Conservation (phyloP, 2,113 vertebrate species). For the Charina bottae region DNA sequence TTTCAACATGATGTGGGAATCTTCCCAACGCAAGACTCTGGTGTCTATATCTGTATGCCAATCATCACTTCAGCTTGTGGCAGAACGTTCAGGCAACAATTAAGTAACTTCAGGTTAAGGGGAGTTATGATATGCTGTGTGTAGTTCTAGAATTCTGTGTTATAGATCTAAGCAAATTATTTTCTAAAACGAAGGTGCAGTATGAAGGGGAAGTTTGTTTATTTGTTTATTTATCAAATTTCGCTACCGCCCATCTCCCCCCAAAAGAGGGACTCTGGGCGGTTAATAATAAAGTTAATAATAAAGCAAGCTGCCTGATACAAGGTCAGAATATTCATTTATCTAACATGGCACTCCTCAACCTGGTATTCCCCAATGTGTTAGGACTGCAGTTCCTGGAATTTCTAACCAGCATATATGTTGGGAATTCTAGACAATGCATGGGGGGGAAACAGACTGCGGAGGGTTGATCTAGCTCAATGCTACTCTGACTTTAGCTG, state of each 20-base stretch:
- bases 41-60: neutral
- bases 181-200: neutral
- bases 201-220: neutral
- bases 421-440: neutral
- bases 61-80: neutral
- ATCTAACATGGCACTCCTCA: neutral
- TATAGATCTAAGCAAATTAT: neutral
- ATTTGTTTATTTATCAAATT: too few species aligned
- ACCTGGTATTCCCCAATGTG: neutral
- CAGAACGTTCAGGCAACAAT: neutral
- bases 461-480: neutral
- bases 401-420: neutral
- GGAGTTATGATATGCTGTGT: neutral
- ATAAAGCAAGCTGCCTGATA: neutral
- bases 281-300: too few species aligned
- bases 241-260: too few species aligned
- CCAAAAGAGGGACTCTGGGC: too few species aligned
- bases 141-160: neutral
- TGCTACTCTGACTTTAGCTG: neutral
- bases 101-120: neutral
- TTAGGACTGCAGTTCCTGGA: neutral
- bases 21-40: neutral
- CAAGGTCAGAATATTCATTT: neutral
- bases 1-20: neutral
- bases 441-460: neutral